Base-by-base conservation (phyloP, 2,113 vertebrate genomes). In the Neodon shergylaensis region DNA sequence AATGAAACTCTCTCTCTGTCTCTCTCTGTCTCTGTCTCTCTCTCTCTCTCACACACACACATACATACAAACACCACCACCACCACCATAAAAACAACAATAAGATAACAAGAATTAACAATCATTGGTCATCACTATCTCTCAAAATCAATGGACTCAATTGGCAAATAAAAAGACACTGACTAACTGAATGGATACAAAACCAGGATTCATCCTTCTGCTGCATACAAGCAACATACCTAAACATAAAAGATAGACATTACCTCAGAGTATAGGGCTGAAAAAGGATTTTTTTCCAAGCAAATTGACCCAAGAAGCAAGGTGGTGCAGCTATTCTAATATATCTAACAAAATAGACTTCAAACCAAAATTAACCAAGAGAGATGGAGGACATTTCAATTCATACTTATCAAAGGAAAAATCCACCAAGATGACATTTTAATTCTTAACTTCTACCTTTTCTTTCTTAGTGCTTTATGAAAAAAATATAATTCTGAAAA, bases 401-500 rank as follows among this genome's bases (percentile, higher is more conserved):
- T 68, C 13, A 68, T 36, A 33, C 13, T 16, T 14, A 68, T 36
- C 66, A 68, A 68, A 68, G 33, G 66, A 68, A 68, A 68, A 36
- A 68, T 68, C 13, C 33, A 68, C 33, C 13, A 36, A 36, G 31
- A 68, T 68, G 33, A 33, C 13, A 70, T 70, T 70, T 36, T 16
- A 70, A 70, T 70, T 70, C 68, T 36, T 36, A 70, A 36, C 33
- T 17, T 70, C 14, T 36, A 36, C 13, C 12, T 92, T 91, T 17
- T 68, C 19, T 44, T 83, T 17, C 5, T 77, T 86, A 84, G 63
- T 72, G 76, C 65, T 91, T 47, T 93, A 92, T 76, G 26, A 81
- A 73, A 93, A 86, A 88, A 54, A 66, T 31, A 39, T 22, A 87
- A 94, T 83, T 73, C 87, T 84, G 8, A 88, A 94, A 94, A 70